Evolutionary conservation across 30 jellyfish, hydroid and myxozoan species (phyloP).

Genomic region (Mastigias papua): DNA sequence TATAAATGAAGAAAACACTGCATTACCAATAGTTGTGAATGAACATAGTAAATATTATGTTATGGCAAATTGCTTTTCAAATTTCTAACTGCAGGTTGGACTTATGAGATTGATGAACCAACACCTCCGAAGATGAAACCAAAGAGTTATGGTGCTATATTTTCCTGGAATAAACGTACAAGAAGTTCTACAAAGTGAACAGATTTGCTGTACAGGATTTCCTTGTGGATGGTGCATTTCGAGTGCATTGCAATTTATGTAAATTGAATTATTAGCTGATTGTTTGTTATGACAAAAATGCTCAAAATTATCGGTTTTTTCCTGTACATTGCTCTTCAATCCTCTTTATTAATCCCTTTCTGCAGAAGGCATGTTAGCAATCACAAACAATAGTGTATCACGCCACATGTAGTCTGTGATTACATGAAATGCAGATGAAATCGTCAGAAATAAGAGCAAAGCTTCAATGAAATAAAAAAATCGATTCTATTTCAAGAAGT

Average conservation of each 20-base stretch:
- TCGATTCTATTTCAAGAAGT: too few relatives aligned
- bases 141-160: conserved; percentile 91
- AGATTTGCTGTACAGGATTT: conserved; percentile 1
- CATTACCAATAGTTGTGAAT: too few relatives aligned
- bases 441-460: too few relatives aligned
- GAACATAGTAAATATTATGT: too few relatives aligned
- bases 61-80: background rate
- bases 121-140: conserved; percentile 64
- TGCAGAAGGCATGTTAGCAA: too few relatives aligned
- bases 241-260: background rate
- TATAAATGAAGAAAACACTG: too few relatives aligned
- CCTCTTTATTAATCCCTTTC: background rate
- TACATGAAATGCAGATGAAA: too few relatives aligned
- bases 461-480: too few relatives aligned
- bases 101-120: conserved; percentile 86
- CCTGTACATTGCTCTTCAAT: background rate
- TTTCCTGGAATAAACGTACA: conserved; percentile 96
- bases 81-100: conserved; percentile 73
- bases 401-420: too few relatives aligned
- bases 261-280: background rate
- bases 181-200: conserved; percentile 80
- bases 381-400: too few relatives aligned
- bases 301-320: background rate
- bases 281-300: background rate
- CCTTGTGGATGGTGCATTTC: background rate